Conservation (phyloP, 2,888 invertebrate genomes). For the Schizaphis graminum region DNA sequence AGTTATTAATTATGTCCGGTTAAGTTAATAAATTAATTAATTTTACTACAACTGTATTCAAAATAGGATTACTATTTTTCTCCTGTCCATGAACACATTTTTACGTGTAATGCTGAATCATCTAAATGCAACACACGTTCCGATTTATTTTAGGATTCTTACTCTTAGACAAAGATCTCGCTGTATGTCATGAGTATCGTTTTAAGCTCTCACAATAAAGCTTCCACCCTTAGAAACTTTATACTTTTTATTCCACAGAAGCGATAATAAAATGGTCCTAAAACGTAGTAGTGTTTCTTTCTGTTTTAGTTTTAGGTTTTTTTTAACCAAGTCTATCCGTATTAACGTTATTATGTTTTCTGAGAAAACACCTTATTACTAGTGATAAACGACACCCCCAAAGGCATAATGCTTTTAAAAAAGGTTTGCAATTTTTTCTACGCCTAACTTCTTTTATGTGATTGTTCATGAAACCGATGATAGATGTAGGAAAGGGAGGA, state of each 20-base stretch:
- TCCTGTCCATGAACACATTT: not conserved
- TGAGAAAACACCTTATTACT: constrained; percentile 59
- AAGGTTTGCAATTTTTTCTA: constrained; percentile 52
- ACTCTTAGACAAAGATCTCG: constrained; percentile 49
- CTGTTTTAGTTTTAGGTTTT: constrained; percentile 47
- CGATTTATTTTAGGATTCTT: constrained; percentile 41
- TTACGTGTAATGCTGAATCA: not conserved
- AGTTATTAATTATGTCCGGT: not conserved
- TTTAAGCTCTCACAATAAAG: constrained; percentile 61
- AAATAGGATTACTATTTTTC: not conserved
- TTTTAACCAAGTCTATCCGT: constrained; percentile 43
- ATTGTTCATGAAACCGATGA: constrained; percentile 49
- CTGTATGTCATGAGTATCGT: constrained; percentile 43
- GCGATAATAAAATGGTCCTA: constrained; percentile 59
- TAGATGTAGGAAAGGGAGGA: constrained; percentile 5
- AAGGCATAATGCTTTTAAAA: constrained; percentile 51
- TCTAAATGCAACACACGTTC: constrained; percentile 34
- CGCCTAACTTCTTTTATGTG: constrained; percentile 27
- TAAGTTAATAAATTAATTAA: not conserved
- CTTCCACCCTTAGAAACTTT: constrained; percentile 45
- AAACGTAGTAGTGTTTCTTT: constrained; percentile 37
- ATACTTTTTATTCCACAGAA: constrained; percentile 43
- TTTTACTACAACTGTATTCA: not conserved
- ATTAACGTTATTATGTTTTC: constrained; percentile 57
- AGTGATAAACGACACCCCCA: constrained; percentile 61